These are phyloP conservation scores for Holothuria glaberrima DNA, from an alignment of 35 echinoderm and acorn worm genomes.

Conservation along the genomic window DNA sequence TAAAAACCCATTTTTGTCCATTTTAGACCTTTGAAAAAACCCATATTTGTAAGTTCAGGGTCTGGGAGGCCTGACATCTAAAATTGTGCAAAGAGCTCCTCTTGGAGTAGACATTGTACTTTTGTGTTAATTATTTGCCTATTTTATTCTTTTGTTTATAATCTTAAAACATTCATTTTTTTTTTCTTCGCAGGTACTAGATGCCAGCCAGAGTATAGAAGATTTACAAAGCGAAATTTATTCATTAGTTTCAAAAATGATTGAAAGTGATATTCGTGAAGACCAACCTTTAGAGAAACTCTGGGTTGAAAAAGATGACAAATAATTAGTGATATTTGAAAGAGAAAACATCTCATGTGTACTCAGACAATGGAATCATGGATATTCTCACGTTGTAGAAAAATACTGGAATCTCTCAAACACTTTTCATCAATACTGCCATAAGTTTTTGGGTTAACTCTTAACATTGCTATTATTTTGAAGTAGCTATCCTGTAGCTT, in stretches of 20 bases:
- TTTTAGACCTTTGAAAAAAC: too few species aligned
- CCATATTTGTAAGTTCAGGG: too few species aligned
- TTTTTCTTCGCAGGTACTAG: constrained; percentile 3
- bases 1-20: too few species aligned
- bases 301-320: not conserved
- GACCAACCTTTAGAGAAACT: constrained; percentile 1
- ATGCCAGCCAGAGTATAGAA: constrained; percentile 13
- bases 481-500: too few species aligned
- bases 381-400: too few species aligned
- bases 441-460: too few species aligned
- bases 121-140: not conserved
- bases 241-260: not conserved
- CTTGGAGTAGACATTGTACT: not conserved
- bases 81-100: not conserved
- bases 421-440: too few species aligned
- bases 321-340: too few species aligned
- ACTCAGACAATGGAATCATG: too few species aligned
- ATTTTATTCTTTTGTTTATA: not conserved
- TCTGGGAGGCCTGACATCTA: not conserved
- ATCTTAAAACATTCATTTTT: not conserved
- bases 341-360: too few species aligned
- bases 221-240: constrained; percentile 37
- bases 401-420: too few species aligned
- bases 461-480: too few species aligned
- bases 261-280: not conserved